phyloP scores from a whole-genome alignment of 2,113 vertebrate species.

The Centropus bengalensis region DNA sequence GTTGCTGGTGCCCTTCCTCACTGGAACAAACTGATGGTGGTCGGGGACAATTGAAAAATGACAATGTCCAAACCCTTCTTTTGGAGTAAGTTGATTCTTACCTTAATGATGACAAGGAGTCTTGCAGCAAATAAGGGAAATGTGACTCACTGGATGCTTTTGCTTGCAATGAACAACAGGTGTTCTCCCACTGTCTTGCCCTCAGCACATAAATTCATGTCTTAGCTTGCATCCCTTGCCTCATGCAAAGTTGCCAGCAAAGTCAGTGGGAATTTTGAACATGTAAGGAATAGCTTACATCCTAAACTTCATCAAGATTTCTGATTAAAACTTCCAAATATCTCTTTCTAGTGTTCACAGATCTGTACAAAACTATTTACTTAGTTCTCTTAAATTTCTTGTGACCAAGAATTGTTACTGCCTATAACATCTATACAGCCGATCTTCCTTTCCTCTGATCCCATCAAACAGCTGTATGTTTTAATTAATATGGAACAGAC shows the following conservation, averaged over 20 bases:
- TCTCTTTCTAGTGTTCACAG: neutral
- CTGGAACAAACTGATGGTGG: neutral
- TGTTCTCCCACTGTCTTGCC: neutral
- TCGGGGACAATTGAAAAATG: neutral
- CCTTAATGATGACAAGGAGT: accelerated
- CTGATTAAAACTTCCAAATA: neutral
- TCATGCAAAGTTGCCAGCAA: neutral
- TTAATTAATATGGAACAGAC: neutral
- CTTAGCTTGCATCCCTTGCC: neutral
- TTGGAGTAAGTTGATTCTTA: neutral
- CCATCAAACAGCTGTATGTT: neutral
- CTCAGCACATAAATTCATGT: neutral
- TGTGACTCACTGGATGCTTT: neutral
- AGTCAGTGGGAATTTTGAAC: neutral
- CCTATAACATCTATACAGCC: accelerated
- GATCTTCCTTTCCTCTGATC: neutral
- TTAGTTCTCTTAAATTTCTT: neutral
- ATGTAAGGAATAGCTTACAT: neutral
- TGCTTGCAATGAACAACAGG: neutral
- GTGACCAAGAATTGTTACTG: neutral
- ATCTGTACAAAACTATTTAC: neutral
- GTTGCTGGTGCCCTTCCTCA: neutral
- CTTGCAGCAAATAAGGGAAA: neutral
- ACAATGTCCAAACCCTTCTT: neutral
- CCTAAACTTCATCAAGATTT: neutral